These are phyloP conservation scores for Nycticorax nycticorax DNA, from an alignment of 2,113 vertebrate genomes.

Conservation along the genomic window DNA sequence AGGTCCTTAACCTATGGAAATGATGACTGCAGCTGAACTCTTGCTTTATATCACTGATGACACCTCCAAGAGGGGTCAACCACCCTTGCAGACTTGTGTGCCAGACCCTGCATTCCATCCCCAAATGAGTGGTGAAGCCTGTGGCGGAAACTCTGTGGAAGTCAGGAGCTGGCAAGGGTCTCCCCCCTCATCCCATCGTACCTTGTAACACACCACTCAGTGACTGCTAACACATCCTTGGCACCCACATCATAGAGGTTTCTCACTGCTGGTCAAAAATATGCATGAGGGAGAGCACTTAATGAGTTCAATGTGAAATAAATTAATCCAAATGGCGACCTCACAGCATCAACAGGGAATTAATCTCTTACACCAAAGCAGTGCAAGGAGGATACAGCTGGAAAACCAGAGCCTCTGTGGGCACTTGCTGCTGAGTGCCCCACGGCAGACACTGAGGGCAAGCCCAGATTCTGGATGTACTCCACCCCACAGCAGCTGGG, in stretches of 20 bases:
- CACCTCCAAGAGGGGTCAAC: neutral
- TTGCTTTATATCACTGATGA: neutral
- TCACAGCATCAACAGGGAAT: neutral
- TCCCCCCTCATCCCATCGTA: accelerated
- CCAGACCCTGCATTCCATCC: neutral
- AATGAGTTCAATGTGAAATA: neutral
- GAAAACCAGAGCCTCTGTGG: neutral
- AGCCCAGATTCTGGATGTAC: neutral
- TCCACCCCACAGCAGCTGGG: neutral
- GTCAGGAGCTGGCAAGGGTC: neutral
- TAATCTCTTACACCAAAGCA: neutral
- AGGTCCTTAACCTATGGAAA: neutral
- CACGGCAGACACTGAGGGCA: neutral
- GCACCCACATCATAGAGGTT: neutral
- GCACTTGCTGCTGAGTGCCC: neutral
- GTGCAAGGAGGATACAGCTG: neutral
- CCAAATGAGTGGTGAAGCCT: neutral
- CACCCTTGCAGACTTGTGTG: neutral
- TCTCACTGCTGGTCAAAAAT: neutral
- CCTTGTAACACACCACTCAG: neutral
- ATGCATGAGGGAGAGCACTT: neutral
- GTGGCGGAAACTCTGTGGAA: neutral
- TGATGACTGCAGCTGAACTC: neutral
- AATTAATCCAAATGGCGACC: neutral
- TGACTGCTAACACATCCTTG: neutral